Percentiles rank a stretch among this genome's conserved stretches.
Conservation (phyloP, 2,888 invertebrate species). For the Embidobia sp. region DNA sequence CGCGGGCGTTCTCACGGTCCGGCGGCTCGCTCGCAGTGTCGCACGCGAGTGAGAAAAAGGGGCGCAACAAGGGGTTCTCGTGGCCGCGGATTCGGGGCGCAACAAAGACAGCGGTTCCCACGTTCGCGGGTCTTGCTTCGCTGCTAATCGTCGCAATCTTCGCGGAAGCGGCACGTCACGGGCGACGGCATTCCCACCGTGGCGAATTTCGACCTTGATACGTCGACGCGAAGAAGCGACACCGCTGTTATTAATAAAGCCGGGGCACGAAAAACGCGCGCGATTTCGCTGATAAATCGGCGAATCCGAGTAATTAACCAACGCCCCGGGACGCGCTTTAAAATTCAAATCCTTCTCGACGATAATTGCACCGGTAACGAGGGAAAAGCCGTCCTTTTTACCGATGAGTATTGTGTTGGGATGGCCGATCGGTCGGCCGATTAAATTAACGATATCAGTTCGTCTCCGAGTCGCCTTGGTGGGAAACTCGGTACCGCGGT, state of each 20-base stretch:
- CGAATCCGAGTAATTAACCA: conserved; percentile 50
- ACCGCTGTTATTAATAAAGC: conserved; percentile 43
- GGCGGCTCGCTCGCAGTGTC: neutral
- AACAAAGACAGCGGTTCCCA: conserved; percentile 66
- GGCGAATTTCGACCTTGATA: conserved; percentile 60
- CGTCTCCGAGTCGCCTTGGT: too few species aligned
- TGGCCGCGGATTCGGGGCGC: conserved; percentile 27
- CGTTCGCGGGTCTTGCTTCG: conserved; percentile 63
- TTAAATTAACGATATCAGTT: neutral
- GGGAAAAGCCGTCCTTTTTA: conserved; percentile 21
- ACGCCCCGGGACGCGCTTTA: conserved; percentile 24
- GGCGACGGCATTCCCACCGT: conserved; percentile 62
- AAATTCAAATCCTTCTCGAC: conserved; percentile 49
- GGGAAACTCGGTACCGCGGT: too few species aligned
- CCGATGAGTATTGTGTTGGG: conserved; percentile 17
- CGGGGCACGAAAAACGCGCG: conserved; percentile 11
- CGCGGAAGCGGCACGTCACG: conserved; percentile 68
- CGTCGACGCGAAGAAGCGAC: conserved; percentile 42
- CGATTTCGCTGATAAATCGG: conserved; percentile 56
- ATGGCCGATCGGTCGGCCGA: conserved; percentile 12
- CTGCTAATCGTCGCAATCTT: conserved; percentile 73
- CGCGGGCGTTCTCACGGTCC: neutral
- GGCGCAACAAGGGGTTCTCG: too few species aligned
- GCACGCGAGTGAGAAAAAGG: conserved; percentile 30
- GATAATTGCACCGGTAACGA: conserved; percentile 41